phyloP scores from a whole-genome alignment of 2,888 invertebrate genomes.

The Polydrusus cervinus region DNA sequence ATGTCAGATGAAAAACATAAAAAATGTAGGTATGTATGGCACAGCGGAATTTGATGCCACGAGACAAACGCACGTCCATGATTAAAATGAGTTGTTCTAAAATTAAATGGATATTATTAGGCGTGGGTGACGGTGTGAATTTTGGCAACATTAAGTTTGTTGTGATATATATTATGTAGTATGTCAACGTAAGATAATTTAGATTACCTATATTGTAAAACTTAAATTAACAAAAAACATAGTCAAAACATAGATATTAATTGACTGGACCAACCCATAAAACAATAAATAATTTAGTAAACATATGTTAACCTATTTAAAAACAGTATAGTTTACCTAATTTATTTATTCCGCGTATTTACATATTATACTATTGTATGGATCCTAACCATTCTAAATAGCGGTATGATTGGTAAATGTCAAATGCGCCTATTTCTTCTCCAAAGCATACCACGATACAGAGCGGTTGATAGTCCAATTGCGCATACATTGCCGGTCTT shows the following conservation, averaged over 20 bases:
- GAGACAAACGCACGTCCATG: not conserved
- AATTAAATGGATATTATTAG: constrained; percentile 12
- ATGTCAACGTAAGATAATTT: constrained; percentile 25
- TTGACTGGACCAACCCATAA: not conserved
- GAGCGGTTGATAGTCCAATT: too few species aligned
- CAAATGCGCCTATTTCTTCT: too few species aligned
- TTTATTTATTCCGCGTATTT: too few species aligned
- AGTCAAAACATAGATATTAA: not conserved
- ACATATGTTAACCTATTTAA: not conserved
- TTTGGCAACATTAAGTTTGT: constrained; percentile 32
- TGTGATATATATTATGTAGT: constrained; percentile 23
- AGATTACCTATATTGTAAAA: constrained; percentile 7
- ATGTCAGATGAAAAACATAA: too few species aligned
- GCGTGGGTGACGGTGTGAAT: constrained; percentile 35
- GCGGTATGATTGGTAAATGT: too few species aligned
- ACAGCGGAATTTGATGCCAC: not conserved
- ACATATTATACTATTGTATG: too few species aligned
- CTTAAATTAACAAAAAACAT: not conserved
- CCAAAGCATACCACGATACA: too few species aligned
- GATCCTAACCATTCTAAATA: too few species aligned
- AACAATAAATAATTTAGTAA: not conserved
- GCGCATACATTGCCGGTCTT: too few species aligned
- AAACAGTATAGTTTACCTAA: not conserved
- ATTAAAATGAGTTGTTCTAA: constrained; percentile 25
- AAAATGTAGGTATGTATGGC: too few species aligned